Conservation (phyloP, 2,888 invertebrate genomes). For the Ectobius pallidus region DNA sequence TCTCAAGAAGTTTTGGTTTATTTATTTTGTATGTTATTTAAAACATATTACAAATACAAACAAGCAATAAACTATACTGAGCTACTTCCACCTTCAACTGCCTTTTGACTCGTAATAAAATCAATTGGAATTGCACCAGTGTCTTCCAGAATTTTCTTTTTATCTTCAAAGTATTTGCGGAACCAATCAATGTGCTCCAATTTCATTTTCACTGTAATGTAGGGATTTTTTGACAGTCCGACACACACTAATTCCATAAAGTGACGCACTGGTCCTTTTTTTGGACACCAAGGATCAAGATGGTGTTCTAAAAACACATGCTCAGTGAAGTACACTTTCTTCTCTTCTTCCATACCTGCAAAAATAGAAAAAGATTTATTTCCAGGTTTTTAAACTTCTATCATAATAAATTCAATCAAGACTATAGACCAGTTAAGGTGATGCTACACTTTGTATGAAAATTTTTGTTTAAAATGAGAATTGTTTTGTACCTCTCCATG, state of each 20-base stretch:
- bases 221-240: constrained; percentile 93
- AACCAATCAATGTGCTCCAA: constrained; percentile 91
- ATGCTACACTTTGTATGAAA: too few species aligned
- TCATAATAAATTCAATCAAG: too few species aligned
- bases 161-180: constrained; percentile 84
- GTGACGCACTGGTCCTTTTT: constrained; percentile 87
- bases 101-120: too few species aligned
- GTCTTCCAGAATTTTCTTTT: constrained; percentile 72
- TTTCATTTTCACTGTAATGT: constrained; percentile 86
- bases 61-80: too few species aligned
- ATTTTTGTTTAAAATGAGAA: too few species aligned
- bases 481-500: too few species aligned
- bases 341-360: constrained; percentile 69
- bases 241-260: constrained; percentile 97
- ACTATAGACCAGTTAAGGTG: too few species aligned
- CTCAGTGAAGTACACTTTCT: constrained; percentile 78
- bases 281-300: constrained; percentile 88
- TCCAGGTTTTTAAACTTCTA: background rate
- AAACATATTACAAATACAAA: too few species aligned
- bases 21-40: too few species aligned
- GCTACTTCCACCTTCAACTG: too few species aligned
- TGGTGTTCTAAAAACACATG: constrained; percentile 92
- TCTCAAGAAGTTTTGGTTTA: too few species aligned
- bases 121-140: constrained; percentile 60
- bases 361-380: background rate